Evolutionary conservation across 2,113 vertebrate genomes (phyloP).

Genomic region (Smithornis capensis): DNA sequence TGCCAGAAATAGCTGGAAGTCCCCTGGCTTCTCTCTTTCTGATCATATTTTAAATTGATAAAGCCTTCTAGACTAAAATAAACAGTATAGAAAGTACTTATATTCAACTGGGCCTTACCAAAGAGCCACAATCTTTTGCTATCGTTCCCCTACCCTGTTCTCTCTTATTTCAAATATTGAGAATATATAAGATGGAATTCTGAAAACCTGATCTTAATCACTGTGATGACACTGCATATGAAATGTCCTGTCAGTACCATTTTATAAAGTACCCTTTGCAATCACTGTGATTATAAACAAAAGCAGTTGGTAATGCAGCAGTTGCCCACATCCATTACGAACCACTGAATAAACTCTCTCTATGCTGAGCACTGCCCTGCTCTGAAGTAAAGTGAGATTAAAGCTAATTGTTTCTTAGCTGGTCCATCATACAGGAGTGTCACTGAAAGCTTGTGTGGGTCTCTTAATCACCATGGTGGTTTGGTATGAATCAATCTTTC

Average conservation of each 20-base stretch:
- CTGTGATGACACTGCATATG: neutral
- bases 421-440: neutral
- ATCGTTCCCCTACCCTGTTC: rapidly evolving
- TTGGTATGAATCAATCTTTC: neutral
- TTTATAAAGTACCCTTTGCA: conserved; percentile 7
- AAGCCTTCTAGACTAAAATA: neutral
- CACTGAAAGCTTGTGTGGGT: neutral
- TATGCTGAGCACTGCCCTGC: neutral
- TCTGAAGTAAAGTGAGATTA: neutral
- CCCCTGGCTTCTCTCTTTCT: neutral
- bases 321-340: neutral
- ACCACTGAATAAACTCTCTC: neutral
- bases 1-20: neutral
- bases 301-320: neutral
- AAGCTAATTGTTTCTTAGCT: conserved; percentile 4
- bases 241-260: conserved; percentile 9
- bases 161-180: neutral
- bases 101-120: neutral
- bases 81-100: neutral
- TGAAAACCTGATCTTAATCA: conserved; percentile 9
- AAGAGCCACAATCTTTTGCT: neutral
- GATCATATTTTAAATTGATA: neutral
- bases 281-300: conserved; percentile 24
- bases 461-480: neutral
- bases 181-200: neutral